Evolutionary conservation across 2,888 invertebrate species (phyloP), one percentile per base, ranked within the genome.

Genomic region (Volucella zonaria): DNA sequence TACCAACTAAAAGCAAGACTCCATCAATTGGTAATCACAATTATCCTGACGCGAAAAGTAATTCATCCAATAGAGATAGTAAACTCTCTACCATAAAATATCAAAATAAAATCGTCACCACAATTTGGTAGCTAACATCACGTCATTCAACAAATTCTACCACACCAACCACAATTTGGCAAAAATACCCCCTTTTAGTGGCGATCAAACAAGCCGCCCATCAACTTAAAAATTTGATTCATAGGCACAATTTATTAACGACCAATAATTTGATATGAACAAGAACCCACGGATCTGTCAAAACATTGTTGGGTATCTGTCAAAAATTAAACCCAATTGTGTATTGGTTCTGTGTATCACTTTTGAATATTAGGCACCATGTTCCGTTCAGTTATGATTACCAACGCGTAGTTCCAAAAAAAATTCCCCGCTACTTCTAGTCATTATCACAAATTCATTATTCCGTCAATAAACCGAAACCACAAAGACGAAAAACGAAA

Each of bases 181-280:
- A 38, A 45, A 56, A 70, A 6, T 14, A 14, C 2, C 8, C 2
- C 61, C 18, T 23, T 61, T 3, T 31, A 6, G 31, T 31, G 31
- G 31, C 11, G 8, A 12, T 12, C 58, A 14, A 49, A 14, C 58
- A 3, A n/a, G 23, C 23, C 31, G 68, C 47, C 47, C 42, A 49
- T 56, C 62, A 64, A 18, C 38, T 8, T 31, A 3, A 58, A 74
- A 70, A 70, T 56, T 76, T 71, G 45, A 75, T 64, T 70, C 58
- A 64, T 64, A 68, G 49, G 58, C 59, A 54, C 42, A 68, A 68
- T 74, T 62, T 31, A 52, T 70, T 78, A 64, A 54, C 62, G 56
- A 78, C 51, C 62, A 62, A 56, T 68, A 68, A 75, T 70, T 70
- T 70, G 66, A 74, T 68, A 42, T 52, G 54, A 52, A 62, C 61